A percentile compares a stretch with the other conserved stretches of the same genome.
Conservation (phyloP, 2,888 invertebrate genomes). For the Microctonus aethiopoides region DNA sequence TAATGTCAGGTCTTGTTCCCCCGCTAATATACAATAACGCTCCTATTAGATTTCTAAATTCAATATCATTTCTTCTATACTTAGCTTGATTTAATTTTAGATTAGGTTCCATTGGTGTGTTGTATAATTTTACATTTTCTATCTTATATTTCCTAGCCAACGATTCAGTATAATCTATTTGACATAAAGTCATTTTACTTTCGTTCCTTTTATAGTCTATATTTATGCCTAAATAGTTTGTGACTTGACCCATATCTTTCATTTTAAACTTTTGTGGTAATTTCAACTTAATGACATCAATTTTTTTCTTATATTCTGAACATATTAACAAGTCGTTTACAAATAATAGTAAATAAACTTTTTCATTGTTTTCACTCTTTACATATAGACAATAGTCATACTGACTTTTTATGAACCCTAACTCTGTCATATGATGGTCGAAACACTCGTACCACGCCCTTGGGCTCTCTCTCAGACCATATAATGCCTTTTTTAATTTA, state of each 20-base stretch:
- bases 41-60: slow-evolving; percentile 10
- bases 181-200: background rate
- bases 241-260: slow-evolving; percentile 15
- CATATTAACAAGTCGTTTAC: slow-evolving; percentile 13
- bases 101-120: slow-evolving; percentile 5
- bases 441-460: slow-evolving; percentile 45
- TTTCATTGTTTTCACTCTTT: background rate
- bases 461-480: slow-evolving; percentile 44
- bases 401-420: slow-evolving; percentile 33
- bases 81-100: too few relatives aligned
- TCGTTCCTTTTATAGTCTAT: background rate
- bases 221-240: slow-evolving; percentile 9
- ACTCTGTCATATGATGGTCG: slow-evolving; percentile 33
- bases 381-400: slow-evolving; percentile 9
- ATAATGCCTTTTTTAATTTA: slow-evolving; percentile 41
- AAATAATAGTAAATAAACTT: background rate
- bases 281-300: background rate
- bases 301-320: background rate
- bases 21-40: slow-evolving; percentile 15
- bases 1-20: slow-evolving; percentile 19
- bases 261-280: background rate
- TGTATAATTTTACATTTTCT: slow-evolving; percentile 3
- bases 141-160: background rate
- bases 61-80: background rate
- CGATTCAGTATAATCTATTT: background rate